These are phyloP conservation scores for Brachyptera risi DNA, from an alignment of 2,888 invertebrate species.

Conservation along the genomic window DNA sequence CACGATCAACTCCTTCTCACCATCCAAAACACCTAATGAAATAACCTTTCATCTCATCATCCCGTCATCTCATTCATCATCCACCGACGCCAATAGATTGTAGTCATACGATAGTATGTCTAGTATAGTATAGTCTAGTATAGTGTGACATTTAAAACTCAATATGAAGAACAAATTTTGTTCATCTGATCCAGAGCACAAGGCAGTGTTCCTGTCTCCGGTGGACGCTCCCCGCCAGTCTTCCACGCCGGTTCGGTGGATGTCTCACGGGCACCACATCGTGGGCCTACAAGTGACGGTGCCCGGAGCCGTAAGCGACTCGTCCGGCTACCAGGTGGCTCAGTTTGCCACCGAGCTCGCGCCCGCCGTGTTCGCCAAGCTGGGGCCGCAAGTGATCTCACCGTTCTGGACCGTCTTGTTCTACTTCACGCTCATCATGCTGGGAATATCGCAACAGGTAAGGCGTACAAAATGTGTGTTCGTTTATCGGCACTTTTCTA, in stretches of 20 bases:
- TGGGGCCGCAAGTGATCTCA: slow-evolving; percentile 70
- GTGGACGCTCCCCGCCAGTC: slow-evolving; percentile 58
- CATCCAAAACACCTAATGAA: too few species aligned
- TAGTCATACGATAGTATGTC: too few species aligned
- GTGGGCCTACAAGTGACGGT: slow-evolving; percentile 64
- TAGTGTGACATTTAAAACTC: too few species aligned
- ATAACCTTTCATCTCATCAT: too few species aligned
- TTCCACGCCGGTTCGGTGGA: slow-evolving; percentile 60
- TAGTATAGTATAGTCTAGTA: too few species aligned
- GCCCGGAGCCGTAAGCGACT: slow-evolving; percentile 48
- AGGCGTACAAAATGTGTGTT: too few species aligned
- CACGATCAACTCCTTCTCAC: too few species aligned
- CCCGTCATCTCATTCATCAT: too few species aligned
- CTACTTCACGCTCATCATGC: slow-evolving; percentile 77
- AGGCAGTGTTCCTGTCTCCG: slow-evolving; percentile 66
- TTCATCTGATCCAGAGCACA: slow-evolving; percentile 55
- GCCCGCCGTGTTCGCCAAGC: slow-evolving; percentile 74
- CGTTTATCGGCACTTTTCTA: too few species aligned
- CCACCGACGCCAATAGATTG: too few species aligned
- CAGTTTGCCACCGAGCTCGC: slow-evolving; percentile 86
- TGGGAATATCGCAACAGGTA: slow-evolving; percentile 81
- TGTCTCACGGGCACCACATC: slow-evolving; percentile 66
- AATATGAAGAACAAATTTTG: too few species aligned
- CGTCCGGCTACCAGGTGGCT: slow-evolving; percentile 76
- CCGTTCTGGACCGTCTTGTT: slow-evolving; percentile 87